Percentiles rank a stretch among this genome's conserved stretches.
Evolutionary conservation across 2,888 invertebrate genomes (phyloP).

Genomic region (Polydrusus tereticollis): DNA sequence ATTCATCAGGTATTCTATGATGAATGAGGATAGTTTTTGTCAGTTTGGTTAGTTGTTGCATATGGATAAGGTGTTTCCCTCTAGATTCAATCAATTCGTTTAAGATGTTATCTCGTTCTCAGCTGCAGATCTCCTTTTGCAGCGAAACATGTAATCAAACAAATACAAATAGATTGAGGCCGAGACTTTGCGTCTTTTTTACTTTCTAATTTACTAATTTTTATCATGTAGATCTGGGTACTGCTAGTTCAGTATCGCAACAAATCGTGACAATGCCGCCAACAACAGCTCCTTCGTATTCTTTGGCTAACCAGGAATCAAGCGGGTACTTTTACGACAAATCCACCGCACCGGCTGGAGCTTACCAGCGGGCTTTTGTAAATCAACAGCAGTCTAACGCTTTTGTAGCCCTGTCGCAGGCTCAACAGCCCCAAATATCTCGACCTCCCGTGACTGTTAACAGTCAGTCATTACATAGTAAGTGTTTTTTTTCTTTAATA

Average conservation of each 20-base stretch:
- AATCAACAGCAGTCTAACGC: slow-evolving; percentile 57
- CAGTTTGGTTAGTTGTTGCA: too few relatives aligned
- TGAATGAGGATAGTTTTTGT: too few relatives aligned
- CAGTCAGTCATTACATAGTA: slow-evolving; percentile 61
- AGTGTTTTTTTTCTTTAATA: slow-evolving; percentile 17
- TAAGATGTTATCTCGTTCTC: too few relatives aligned
- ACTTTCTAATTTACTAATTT: background rate
- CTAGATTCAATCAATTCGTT: too few relatives aligned
- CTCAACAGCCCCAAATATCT: slow-evolving; percentile 58
- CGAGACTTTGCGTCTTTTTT: too few relatives aligned
- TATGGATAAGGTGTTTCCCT: too few relatives aligned
- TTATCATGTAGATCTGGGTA: slow-evolving; percentile 16
- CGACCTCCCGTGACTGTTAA: slow-evolving; percentile 56
- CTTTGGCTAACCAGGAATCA: slow-evolving; percentile 56
- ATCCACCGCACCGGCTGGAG: slow-evolving; percentile 54
- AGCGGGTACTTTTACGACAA: slow-evolving; percentile 64
- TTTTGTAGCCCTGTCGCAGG: slow-evolving; percentile 61
- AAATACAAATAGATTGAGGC: too few relatives aligned
- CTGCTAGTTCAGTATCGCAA: slow-evolving; percentile 30
- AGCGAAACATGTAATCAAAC: too few relatives aligned
- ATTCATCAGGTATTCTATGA: too few relatives aligned
- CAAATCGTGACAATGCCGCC: slow-evolving; percentile 55
- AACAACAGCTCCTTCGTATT: slow-evolving; percentile 62
- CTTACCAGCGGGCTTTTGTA: slow-evolving; percentile 54
- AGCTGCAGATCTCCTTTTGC: too few relatives aligned